Percentiles rank a stretch among this genome's conserved stretches.
These are phyloP conservation scores for Volucella bombylans DNA, from an alignment of 2,888 invertebrate species.

Conservation along the genomic window DNA sequence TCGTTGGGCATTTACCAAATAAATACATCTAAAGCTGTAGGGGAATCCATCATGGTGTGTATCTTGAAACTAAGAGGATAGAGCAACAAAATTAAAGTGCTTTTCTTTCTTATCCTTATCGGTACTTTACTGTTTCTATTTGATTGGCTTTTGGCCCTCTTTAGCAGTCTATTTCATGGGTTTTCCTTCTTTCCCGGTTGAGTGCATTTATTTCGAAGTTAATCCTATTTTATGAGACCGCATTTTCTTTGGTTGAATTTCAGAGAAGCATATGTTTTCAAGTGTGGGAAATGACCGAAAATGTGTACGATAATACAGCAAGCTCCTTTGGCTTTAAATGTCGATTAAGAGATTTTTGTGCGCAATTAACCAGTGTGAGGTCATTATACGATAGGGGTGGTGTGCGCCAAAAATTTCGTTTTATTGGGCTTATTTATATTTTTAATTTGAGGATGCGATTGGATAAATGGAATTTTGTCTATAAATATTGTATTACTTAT, in stretches of 20 bases:
- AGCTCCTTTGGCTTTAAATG: constrained; percentile 40
- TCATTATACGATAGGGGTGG: not conserved
- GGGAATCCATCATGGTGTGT: constrained; percentile 19
- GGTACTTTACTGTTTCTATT: constrained; percentile 1
- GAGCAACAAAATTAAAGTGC: not conserved
- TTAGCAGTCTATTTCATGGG: constrained; percentile 23
- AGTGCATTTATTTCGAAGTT: constrained; percentile 39
- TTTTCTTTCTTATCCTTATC: constrained; percentile 21
- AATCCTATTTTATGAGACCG: constrained; percentile 47
- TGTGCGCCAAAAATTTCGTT: not conserved
- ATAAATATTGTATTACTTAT: not conserved
- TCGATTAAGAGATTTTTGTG: constrained; percentile 48
- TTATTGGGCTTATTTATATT: not conserved
- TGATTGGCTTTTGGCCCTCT: constrained; percentile 4
- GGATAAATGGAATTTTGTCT: not conserved
- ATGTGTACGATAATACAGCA: constrained; percentile 42
- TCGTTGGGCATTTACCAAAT: constrained; percentile 3
- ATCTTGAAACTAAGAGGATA: not conserved
- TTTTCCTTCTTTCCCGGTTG: constrained; percentile 35
- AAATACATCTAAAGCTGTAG: not conserved
- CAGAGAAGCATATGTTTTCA: constrained; percentile 2
- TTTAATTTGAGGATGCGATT: not conserved
- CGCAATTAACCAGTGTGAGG: constrained; percentile 31
- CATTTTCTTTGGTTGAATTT: constrained; percentile 14
- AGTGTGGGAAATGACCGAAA: constrained; percentile 3